Percentiles rank a stretch among this genome's conserved stretches.
phyloP scores from a whole-genome alignment of 2,113 vertebrate genomes.

The Setophaga coronata region DNA sequence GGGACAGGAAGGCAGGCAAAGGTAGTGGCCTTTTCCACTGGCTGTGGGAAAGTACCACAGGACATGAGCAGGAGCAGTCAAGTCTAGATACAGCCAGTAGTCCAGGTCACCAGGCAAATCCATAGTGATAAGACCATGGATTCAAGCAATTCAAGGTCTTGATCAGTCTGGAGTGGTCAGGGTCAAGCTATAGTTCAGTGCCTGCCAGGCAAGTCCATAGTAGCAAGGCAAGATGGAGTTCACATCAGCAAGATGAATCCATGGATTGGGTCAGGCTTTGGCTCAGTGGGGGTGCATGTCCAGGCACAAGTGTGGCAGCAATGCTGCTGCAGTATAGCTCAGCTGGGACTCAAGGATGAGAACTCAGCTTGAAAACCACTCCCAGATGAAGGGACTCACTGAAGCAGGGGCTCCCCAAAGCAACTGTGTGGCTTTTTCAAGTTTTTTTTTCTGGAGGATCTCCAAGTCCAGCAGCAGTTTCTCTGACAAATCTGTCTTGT shows the following conservation, averaged over 20 bases:
- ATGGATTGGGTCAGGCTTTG: neutral
- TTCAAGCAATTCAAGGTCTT: neutral
- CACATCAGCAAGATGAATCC: neutral
- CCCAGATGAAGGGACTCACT: neutral
- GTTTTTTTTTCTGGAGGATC: neutral
- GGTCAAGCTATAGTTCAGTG: neutral
- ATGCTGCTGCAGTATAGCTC: neutral
- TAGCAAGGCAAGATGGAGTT: neutral
- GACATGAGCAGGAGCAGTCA: neutral
- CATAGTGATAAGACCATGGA: neutral
- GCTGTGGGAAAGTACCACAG: neutral
- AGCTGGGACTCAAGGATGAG: neutral
- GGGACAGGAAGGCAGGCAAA: neutral
- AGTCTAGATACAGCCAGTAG: neutral
- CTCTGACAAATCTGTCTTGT: neutral
- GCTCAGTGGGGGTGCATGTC: fast-evolving
- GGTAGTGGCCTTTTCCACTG: neutral
- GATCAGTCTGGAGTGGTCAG: neutral
- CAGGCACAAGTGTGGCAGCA: neutral
- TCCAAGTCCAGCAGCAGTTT: neutral
- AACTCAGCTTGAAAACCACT: neutral
- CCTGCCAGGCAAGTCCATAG: neutral
- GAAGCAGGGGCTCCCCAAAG: neutral
- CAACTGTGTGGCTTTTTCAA: neutral
- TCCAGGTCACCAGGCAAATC: neutral